Evolutionary conservation across 2,113 vertebrate genomes (phyloP), one percentile per base, ranked within the genome.

Genomic region (Ancistrus triradiatus): DNA sequence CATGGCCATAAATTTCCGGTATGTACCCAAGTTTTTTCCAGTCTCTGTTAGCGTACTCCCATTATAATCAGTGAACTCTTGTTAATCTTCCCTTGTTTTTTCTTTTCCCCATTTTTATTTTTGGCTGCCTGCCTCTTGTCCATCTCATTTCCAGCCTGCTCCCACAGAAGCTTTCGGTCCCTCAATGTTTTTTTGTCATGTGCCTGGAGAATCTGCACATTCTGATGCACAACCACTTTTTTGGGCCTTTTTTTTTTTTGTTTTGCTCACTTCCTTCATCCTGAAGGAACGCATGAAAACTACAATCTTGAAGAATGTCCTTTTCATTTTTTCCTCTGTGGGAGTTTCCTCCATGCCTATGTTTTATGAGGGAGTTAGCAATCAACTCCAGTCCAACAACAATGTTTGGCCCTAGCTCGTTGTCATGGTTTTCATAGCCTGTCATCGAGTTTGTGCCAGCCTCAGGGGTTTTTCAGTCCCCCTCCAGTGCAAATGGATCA

Each of bases 171-270:
- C 13, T 82, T 81, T 38, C 83, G 73, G n/a, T 88, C 88, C 62
- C 81, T 71, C 0, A 69, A n/a, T n/a, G n/a, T 69, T 72, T 81
- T 90, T 14, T 86, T 86, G 6, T 84, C 82, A 15, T 86, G 51
- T 2, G 77, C 83, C 13, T 85, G 77, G 7, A 78, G 66, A 31
- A 86, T 89, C 0, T 79, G 80, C 17, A 90, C 85, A 27, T 86
- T 90, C 79, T 90, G 89, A 59, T 89, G 85, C 1, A 92, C 84
- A 60, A 92, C 90, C 52, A 81, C 81, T 64, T 84, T 90, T 64
- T 73, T 88, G 0, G 88, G 84, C 61, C 83, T 80, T 35, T 87
- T n/a, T n/a, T 88, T n/a, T n/a, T n/a, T n/a, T n/a, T n/a, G n/a
- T n/a, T n/a, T n/a, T n/a, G n/a, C 4, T 87, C 89, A 0, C 80